Evolutionary conservation across 2,113 vertebrate species (phyloP), one percentile per base, ranked within the genome.

Genomic region (Lucifuga dentata): DNA sequence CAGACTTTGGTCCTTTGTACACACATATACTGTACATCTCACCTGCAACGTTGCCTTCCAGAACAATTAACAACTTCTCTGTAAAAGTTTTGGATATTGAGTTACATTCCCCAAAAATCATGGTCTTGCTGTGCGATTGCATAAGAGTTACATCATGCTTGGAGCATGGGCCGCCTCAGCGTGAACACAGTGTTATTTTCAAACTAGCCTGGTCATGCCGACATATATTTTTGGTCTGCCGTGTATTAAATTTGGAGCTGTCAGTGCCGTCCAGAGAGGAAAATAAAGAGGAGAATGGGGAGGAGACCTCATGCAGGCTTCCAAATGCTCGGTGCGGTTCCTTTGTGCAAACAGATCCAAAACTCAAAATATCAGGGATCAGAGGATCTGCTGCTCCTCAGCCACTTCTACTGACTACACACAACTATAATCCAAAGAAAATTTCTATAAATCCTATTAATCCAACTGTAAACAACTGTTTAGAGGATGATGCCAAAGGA

Each of bases 141-240:
- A 66, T 86, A 86, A 89, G 73, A 16, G 24, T 80, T 49, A 51
- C 85, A 69, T 91, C 83, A 91, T 53, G 36, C 70, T 41, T 11
- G 5, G 53, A 64, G 77, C 81, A 77, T 73, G 45, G 45, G 60
- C 67, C 24, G 1, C 57, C 64, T 79, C 67, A 24, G 78, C 72
- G 58, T 58, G 32, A 75, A 29, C 53, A 5, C 21, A 69, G 80
- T 87, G 83, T 86, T 86, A 86, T 84, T 88, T 90, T 83, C 86
- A 71, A 86, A 85, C 83, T 32, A 73, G 86, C 81, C 83, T 51
- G 83, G 81, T 89, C 86, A 88, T 80, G 86, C 73, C 44, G 32
- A 17, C 36, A 21, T 65, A 56, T 85, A 81, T 81, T 85, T 84
- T 77, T 46, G 63, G 60, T 48, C 36, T 6, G 16, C 43, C 1